These are phyloP conservation scores for Indicator indicator DNA, from an alignment of 2,113 vertebrate genomes.

Conservation along the genomic window DNA sequence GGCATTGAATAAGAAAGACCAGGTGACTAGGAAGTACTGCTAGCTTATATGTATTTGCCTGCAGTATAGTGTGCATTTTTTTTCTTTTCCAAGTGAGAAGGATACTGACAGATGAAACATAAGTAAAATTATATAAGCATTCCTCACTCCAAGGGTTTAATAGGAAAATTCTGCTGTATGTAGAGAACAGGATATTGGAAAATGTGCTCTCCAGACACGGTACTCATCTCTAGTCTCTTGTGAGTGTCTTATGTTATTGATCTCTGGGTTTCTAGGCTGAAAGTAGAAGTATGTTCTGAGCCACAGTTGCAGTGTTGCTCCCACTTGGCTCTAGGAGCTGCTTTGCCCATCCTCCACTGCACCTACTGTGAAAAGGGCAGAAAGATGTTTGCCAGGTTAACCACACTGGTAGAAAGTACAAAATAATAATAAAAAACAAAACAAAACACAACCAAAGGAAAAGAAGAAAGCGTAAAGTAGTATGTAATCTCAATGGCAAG, in stretches of 20 bases:
- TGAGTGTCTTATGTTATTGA: background rate
- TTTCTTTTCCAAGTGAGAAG: background rate
- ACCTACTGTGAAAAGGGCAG: background rate
- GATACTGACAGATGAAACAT: background rate
- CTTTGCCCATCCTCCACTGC: background rate
- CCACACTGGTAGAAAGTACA: background rate
- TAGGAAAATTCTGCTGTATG: background rate
- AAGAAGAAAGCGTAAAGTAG: background rate
- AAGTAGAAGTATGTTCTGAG: background rate
- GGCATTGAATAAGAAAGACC: background rate
- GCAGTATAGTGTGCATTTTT: background rate
- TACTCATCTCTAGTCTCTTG: background rate
- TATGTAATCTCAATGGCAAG: background rate
- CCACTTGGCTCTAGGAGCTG: background rate
- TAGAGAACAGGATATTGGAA: background rate
- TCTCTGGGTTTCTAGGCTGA: background rate
- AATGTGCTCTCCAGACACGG: fast-evolving
- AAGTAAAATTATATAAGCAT: background rate
- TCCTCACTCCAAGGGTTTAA: background rate
- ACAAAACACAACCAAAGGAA: too few species aligned
- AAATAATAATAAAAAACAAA: background rate
- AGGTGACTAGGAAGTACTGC: background rate
- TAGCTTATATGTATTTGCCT: background rate
- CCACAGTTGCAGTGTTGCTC: background rate
- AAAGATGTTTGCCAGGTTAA: background rate